Evolutionary conservation across 92 coral and sea anemone genomes (phyloP), one percentile per base, ranked within the genome.

Genomic region (Parazoanthus swiftii): DNA sequence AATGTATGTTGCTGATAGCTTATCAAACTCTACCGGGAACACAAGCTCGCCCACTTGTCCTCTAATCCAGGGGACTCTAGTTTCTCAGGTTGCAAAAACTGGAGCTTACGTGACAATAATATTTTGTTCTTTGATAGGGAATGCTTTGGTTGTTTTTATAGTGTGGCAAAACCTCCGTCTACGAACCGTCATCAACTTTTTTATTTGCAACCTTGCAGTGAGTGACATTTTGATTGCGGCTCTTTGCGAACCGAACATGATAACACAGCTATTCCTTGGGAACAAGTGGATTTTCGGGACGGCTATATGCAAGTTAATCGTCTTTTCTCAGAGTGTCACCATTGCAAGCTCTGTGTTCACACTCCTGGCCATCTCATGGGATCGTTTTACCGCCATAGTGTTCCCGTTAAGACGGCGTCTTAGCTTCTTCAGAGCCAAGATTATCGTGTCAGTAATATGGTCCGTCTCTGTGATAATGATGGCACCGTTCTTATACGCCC

Each of bases 401-500:
- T 94, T 94, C 76, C 98, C 98, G 23, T 85, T 94, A 26, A 88
- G 81, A 39, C 88, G 81, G n/a, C 89, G 98, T 1, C 86, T 90
- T 80, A 85, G 90, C 44, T 93, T 93, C 81, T 86, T 80, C 39
- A 77, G 73, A 6, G 98, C 98, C 35, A 90, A 90, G 43, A 51
- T 91, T 15, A 90, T 93, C 67, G 90, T 94, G 0, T 89, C 79
- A 0, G 86, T 86, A 8, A 91, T 80, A 33, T 94, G 98, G 98
- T 14, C 70, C 37, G 67, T 79, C 38, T 87, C 98, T 0, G 43
- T 90, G 6, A 74, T 82, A 1, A 92, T 93, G 38, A 94, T 94
- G 98, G 92, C 98, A 25, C 98, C 98, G 3, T 72, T 94, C n/a
- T 54, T 94, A 50, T 94, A 94, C 88, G 93, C 98, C 36, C 93